phyloP scores from a whole-genome alignment of 2,797 vertebrate species.

The Neoniphon sammara region DNA sequence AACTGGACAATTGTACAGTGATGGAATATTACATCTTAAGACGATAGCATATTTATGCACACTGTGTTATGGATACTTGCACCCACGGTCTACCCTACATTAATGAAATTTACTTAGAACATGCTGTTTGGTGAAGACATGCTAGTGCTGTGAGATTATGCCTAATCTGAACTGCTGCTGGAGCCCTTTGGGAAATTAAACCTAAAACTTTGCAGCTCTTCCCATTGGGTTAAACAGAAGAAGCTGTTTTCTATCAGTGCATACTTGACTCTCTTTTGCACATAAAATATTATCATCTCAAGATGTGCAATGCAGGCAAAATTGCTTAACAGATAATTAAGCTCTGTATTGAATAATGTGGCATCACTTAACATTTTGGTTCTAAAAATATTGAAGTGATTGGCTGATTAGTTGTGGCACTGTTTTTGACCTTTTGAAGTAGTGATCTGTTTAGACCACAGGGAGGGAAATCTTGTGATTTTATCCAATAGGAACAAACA shows the following conservation, averaged over 20 bases:
- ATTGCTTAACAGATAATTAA: constrained; percentile 28
- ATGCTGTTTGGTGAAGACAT: no score
- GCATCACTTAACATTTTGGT: constrained; percentile 45
- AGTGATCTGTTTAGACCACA: constrained; percentile 68
- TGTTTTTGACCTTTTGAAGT: constrained; percentile 66
- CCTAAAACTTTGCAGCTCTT: neutral
- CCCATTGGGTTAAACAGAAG: neutral
- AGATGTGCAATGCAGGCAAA: constrained; percentile 9
- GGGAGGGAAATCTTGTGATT: constrained; percentile 72
- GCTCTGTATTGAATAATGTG: constrained; percentile 20
- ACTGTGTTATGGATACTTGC: no score
- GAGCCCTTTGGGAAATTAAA: no score
- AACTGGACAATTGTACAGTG: no score
- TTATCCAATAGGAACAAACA: constrained; percentile 79
- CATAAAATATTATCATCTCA: constrained; percentile 14
- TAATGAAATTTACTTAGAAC: no score
- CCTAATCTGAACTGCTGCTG: no score
- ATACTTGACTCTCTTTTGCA: no score
- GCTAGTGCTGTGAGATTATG: no score
- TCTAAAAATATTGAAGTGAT: constrained; percentile 49
- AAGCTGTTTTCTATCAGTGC: neutral
- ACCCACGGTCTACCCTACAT: no score
- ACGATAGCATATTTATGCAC: no score
- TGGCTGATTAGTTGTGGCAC: constrained; percentile 63
- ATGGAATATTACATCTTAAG: no score